A percentile compares a stretch with the other conserved stretches of the same genome.
phyloP scores from a whole-genome alignment of 1,140 invertebrate genomes.

The Drosophila tropicalis region DNA sequence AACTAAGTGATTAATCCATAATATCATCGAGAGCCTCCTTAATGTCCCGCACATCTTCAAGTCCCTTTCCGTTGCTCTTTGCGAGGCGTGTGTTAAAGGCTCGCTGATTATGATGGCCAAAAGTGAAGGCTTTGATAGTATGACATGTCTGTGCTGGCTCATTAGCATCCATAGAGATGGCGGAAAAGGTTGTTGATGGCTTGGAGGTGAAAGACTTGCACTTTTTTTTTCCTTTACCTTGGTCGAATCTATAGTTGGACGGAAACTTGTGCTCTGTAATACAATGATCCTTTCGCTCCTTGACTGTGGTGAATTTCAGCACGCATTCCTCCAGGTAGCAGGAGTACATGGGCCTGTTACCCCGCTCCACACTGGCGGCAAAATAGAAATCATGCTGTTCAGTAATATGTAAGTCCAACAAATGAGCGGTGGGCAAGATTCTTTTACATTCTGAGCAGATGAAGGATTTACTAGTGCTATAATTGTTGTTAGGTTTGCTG shows the following conservation, averaged over 20 bases:
- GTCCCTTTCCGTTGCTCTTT: constrained; percentile 16
- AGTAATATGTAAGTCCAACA: constrained; percentile 88
- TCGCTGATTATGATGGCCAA: constrained; percentile 44
- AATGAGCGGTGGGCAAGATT: constrained; percentile 85
- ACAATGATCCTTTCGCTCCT: constrained; percentile 86
- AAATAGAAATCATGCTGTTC: constrained; percentile 89
- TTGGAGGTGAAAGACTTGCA: constrained; percentile 19
- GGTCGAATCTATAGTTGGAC: constrained; percentile 86
- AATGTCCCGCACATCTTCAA: constrained; percentile 49
- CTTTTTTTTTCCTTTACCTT: constrained; percentile 36
- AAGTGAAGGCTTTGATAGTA: constrained; percentile 47
- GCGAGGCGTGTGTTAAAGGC: constrained; percentile 45
- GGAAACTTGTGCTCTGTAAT: constrained; percentile 87
- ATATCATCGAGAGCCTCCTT: constrained; percentile 62
- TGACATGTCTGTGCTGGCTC: not conserved
- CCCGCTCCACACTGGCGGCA: constrained; percentile 84
- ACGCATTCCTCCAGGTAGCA: constrained; percentile 88
- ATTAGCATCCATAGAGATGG: constrained; percentile 56
- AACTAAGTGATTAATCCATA: constrained; percentile 55
- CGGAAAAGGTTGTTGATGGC: not conserved
- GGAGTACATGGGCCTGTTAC: constrained; percentile 86
- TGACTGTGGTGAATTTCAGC: constrained; percentile 84
- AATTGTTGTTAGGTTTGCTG: constrained; percentile 8
- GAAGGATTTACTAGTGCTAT: constrained; percentile 43
- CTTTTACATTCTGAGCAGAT: constrained; percentile 85